These are phyloP conservation scores for Physeter macrocephalus DNA, from an alignment of 2,113 vertebrate species.

Conservation along the genomic window DNA sequence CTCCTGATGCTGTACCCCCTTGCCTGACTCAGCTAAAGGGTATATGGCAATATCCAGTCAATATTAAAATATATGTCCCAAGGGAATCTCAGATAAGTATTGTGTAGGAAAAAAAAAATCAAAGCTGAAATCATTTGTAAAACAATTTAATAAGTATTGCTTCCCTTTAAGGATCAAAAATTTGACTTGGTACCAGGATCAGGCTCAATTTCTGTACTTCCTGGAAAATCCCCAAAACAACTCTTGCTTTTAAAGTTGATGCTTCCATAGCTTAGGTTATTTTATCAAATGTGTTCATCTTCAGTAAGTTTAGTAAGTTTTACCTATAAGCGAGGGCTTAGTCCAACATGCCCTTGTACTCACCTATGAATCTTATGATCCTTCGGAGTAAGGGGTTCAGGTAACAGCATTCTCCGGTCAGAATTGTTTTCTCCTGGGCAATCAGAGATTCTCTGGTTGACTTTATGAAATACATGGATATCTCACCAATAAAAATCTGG, in stretches of 20 bases:
- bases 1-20: neutral
- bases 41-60: neutral
- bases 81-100: neutral
- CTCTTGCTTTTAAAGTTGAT: slow-evolving; percentile 57
- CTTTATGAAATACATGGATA: slow-evolving; percentile 98
- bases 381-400: slow-evolving; percentile 96
- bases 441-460: slow-evolving; percentile 93
- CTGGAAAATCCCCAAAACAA: slow-evolving; percentile 33
- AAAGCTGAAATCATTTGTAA: slow-evolving; percentile 50
- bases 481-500: slow-evolving; percentile 97
- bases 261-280: slow-evolving; percentile 51
- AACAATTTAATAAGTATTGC: slow-evolving; percentile 34
- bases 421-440: slow-evolving; percentile 96
- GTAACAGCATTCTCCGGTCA: slow-evolving; percentile 98
- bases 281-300: neutral
- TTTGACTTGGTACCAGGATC: slow-evolving; percentile 36
- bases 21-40: neutral
- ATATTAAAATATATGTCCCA: neutral
- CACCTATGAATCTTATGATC: slow-evolving; percentile 96
- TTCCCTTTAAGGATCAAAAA: slow-evolving; percentile 50
- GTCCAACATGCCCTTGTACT: slow-evolving; percentile 51
- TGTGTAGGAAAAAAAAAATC: neutral
- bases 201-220: slow-evolving; percentile 52
- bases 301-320: neutral
- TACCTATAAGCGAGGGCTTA: neutral